Evolutionary conservation across 1,140 invertebrate species (phyloP).

Genomic region (Drosophila rhopaloa): DNA sequence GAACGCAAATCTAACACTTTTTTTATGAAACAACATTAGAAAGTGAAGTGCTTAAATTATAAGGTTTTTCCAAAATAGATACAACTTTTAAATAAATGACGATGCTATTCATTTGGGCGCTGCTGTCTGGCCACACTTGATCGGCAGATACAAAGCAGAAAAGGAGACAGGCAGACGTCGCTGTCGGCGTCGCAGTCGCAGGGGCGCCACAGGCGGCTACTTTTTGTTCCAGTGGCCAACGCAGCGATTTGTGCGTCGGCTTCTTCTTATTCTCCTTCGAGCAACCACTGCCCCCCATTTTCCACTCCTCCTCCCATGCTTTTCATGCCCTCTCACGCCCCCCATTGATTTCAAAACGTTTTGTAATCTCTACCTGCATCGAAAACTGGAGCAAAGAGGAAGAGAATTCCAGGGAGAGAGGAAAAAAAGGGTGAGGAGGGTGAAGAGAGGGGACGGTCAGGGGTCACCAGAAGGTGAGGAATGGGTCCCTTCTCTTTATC

Average conservation of each 20-base stretch:
- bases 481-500: constrained; percentile 7
- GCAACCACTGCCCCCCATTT: constrained; percentile 4
- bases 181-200: constrained; percentile 16
- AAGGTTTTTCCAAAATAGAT: too few species aligned
- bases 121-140: constrained; percentile 6
- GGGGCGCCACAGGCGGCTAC: constrained; percentile 21
- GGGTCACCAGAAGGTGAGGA: constrained; percentile 48
- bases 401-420: background rate
- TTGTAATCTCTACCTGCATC: constrained; percentile 73
- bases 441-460: background rate
- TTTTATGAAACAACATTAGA: too few species aligned
- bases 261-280: background rate
- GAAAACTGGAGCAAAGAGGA: constrained; percentile 63
- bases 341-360: constrained; percentile 41
- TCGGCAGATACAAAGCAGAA: constrained; percentile 24
- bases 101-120: background rate
- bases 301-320: background rate
- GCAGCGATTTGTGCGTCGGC: constrained; percentile 32
- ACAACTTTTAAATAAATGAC: too few species aligned
- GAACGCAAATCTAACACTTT: too few species aligned
- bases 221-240: constrained; percentile 30
- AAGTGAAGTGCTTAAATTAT: too few species aligned
- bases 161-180: constrained; percentile 2
- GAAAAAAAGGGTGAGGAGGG: background rate
- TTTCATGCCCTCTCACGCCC: background rate